These are phyloP conservation scores for Scatophagus argus DNA, from an alignment of 2,113 vertebrate genomes.

Conservation along the genomic window DNA sequence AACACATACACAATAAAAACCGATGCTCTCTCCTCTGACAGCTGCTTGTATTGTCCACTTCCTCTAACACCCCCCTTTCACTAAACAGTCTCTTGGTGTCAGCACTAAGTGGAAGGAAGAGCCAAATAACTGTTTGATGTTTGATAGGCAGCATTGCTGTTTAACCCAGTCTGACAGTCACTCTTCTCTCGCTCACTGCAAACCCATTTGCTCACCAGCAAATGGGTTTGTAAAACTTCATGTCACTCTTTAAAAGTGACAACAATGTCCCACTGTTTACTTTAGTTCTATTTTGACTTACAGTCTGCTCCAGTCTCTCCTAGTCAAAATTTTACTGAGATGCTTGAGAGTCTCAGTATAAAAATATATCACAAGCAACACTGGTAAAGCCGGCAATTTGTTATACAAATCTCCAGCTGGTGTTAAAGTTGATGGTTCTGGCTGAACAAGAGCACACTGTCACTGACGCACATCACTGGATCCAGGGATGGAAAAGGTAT, in stretches of 20 bases:
- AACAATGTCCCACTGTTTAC: neutral
- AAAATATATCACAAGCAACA: slow-evolving; percentile 18
- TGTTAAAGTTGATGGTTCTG: slow-evolving; percentile 36
- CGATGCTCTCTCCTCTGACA: slow-evolving; percentile 11
- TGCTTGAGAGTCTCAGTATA: slow-evolving; percentile 1
- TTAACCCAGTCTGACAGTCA: slow-evolving; percentile 31
- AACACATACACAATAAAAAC: slow-evolving; percentile 9
- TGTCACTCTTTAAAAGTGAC: neutral
- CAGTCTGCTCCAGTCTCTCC: neutral
- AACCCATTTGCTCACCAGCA: too few relatives aligned
- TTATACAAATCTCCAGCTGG: slow-evolving; percentile 36
- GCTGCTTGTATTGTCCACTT: slow-evolving; percentile 31
- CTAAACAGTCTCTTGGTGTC: slow-evolving; percentile 41
- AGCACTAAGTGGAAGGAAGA: slow-evolving; percentile 49
- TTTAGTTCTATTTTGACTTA: neutral
- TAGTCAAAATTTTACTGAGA: neutral
- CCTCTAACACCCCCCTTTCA: slow-evolving; percentile 16
- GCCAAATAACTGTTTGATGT: slow-evolving; percentile 61
- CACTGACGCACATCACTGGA: slow-evolving; percentile 47
- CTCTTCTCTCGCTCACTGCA: slow-evolving; percentile 2
- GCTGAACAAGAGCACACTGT: slow-evolving; percentile 37
- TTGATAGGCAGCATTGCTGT: slow-evolving; percentile 18
- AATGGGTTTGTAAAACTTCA: slow-evolving; percentile 11
- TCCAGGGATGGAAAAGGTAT: slow-evolving; percentile 33
- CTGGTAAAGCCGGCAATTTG: slow-evolving; percentile 28